phyloP scores from a whole-genome alignment of 1,140 invertebrate species.

The Mamestra configurata region DNA sequence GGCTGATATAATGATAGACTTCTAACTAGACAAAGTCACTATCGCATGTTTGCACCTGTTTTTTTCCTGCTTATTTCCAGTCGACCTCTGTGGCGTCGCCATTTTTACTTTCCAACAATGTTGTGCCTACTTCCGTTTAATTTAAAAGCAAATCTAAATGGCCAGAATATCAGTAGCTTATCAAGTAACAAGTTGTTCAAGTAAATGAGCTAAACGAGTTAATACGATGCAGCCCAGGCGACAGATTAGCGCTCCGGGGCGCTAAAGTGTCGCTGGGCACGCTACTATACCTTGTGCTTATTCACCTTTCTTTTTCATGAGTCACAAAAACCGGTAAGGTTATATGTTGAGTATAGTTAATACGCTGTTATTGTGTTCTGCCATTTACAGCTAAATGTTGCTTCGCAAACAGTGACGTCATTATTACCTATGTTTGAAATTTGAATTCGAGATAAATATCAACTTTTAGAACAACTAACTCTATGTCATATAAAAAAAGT shows the following conservation, averaged over 20 bases:
- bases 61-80: background rate
- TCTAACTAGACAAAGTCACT: too few relatives aligned
- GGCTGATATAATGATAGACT: too few relatives aligned
- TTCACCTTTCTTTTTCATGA: slow-evolving; percentile 3
- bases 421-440: too few relatives aligned
- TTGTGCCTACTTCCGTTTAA: background rate
- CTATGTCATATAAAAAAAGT: too few relatives aligned
- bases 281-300: background rate
- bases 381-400: too few relatives aligned
- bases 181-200: slow-evolving; percentile 19
- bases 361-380: too few relatives aligned
- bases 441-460: too few relatives aligned
- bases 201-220: slow-evolving; percentile 22
- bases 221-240: slow-evolving; percentile 16
- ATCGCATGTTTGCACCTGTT: too few relatives aligned
- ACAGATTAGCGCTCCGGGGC: slow-evolving; percentile 32
- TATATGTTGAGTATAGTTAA: background rate
- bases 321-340: background rate
- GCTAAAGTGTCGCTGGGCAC: slow-evolving; percentile 28
- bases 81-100: background rate
- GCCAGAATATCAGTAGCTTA: slow-evolving; percentile 12
- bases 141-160: slow-evolving; percentile 8
- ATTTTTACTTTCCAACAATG: background rate
- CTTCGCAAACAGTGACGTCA: too few relatives aligned
- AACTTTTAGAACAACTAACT: too few relatives aligned